A percentile compares a stretch with the other conserved stretches of the same genome.
Evolutionary conservation across 2,888 invertebrate species (phyloP).

Genomic region (Plagiodera versicolora): DNA sequence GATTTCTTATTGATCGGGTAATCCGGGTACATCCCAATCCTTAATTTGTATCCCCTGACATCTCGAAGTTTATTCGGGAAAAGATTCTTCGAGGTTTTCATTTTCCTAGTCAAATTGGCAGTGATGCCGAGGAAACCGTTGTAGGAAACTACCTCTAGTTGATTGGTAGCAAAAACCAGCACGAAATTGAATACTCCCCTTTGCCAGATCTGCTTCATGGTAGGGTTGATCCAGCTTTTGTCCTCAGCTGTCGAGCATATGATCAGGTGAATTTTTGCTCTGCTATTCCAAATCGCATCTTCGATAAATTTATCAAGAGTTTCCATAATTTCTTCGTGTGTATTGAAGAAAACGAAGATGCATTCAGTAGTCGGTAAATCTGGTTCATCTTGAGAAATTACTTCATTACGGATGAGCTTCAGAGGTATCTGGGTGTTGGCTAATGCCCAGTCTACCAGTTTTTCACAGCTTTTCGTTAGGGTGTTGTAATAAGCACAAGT

Average conservation of each 20-base stretch:
- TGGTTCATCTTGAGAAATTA: background rate
- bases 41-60: background rate
- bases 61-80: slow-evolving; percentile 1
- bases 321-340: background rate
- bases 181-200: slow-evolving; percentile 4
- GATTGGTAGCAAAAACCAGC: background rate
- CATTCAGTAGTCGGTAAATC: background rate
- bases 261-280: background rate
- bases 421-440: background rate
- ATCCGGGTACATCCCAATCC: background rate
- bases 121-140: background rate
- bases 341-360: slow-evolving; percentile 1
- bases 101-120: background rate
- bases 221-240: background rate
- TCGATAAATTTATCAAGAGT: background rate
- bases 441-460: background rate
- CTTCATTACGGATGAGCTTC: background rate
- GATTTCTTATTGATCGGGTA: background rate
- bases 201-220: background rate
- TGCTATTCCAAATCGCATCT: background rate
- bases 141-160: background rate
- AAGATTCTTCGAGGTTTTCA: background rate
- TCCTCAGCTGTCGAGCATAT: background rate
- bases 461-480: background rate
- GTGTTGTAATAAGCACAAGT: background rate